Base-by-base conservation (phyloP, 2,113 vertebrate genomes). In the Ctenomys sociabilis region DNA sequence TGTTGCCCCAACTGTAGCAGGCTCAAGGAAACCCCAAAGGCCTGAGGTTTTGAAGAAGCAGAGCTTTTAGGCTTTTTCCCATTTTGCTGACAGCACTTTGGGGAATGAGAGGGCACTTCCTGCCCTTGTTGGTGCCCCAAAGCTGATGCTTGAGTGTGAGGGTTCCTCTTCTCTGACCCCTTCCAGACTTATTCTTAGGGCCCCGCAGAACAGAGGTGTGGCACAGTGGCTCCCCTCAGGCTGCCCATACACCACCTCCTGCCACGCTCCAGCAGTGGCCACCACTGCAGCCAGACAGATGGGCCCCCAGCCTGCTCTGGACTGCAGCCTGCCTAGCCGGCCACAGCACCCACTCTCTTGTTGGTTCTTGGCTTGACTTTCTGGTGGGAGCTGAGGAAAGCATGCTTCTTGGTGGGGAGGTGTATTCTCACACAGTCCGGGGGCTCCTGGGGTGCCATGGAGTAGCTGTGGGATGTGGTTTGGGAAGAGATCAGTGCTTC, bases 201-300 rank as follows among this genome's bases (percentile, higher is more conserved):
- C 84, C 43, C 40, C 57, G 26, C 14, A 64, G 70, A 80, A 54
- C 28, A 45, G 24, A 85, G 45, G 43, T 30, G 16, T 7, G 14
- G 30, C 30, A 9, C 2, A 1, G 0, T 0, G 28, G 45, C n/a
- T 59, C 45, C 35, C 26, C 45, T 4, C 24, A 64, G 37, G 64
- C 26, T 28, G 63, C 91, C 82, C 24, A 49, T 43, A n/a, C 68
- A 43, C 16, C 61, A 70, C 43, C 32, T 52, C 8, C 43, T 10
- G 0, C 40, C 57, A 37, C 21, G 37, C 49, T 54, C 43, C 26
- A n/a, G n/a, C 78, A 37, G 43, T 1, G 73, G 96, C 17, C 35
- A 1, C 49, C 57, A 43, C 77, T 80, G n/a, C 66, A 26, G 17
- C 52, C 22, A 43, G 72, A 21, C 10, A 5, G 8, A 26, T 14